Percentiles rank a stretch among this genome's conserved stretches.
Evolutionary conservation across 2,797 vertebrate genomes (phyloP).

Genomic region (Oryzias sinensis): DNA sequence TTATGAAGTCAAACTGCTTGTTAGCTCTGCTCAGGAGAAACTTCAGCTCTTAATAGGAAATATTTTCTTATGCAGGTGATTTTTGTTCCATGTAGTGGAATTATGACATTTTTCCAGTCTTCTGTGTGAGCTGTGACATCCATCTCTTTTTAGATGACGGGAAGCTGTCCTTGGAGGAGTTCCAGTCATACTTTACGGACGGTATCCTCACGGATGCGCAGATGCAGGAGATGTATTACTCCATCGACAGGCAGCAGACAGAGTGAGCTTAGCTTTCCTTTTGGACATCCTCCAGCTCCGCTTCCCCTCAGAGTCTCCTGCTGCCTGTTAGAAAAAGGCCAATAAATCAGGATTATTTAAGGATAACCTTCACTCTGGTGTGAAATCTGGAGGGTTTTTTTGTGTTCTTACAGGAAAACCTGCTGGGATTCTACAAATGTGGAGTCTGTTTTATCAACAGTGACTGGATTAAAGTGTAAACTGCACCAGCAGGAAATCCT

Average conservation of each 20-base stretch:
- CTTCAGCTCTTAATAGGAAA: conserved; percentile 7
- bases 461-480: too few species aligned
- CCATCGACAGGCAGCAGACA: conserved; percentile 84
- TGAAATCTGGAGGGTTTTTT: conserved; percentile 10
- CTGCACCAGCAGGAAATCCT: too few species aligned
- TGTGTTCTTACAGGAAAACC: background rate
- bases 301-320: conserved; percentile 41
- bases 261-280: conserved; percentile 79
- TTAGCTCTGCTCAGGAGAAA: conserved; percentile 5
- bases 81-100: background rate
- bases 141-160: conserved; percentile 84
- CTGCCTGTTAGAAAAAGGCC: conserved; percentile 35
- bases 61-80: conserved; percentile 3
- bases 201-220: conserved; percentile 89
- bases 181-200: conserved; percentile 91
- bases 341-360: conserved; percentile 21
- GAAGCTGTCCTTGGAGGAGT: conserved; percentile 92
- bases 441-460: background rate
- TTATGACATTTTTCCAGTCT: conserved; percentile 1
- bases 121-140: conserved; percentile 15
- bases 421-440: conserved; percentile 5
- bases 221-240: conserved; percentile 88
- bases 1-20: conserved; percentile 4
- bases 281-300: conserved; percentile 38
- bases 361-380: conserved; percentile 13